A percentile compares a stretch with the other conserved stretches of the same genome.
These are phyloP conservation scores for Mythimna vitellina DNA, from an alignment of 2,888 invertebrate genomes.

Conservation along the genomic window DNA sequence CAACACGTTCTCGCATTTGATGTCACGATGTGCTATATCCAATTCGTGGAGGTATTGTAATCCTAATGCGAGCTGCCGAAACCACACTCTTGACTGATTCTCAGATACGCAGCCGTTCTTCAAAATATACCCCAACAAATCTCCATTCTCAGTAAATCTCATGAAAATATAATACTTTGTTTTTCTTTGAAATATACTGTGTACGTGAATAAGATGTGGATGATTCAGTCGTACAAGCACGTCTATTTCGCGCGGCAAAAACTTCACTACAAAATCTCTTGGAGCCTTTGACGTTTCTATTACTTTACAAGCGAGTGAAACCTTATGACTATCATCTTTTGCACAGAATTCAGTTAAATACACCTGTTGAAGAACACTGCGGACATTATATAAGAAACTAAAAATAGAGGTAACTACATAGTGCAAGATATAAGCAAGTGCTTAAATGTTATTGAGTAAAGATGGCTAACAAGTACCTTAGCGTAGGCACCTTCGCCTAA, in stretches of 20 bases:
- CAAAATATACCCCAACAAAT: constrained; percentile 93
- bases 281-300: constrained; percentile 94
- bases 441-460: no score
- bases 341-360: constrained; percentile 81
- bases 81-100: constrained; percentile 93
- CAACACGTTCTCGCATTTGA: constrained; percentile 95
- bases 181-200: constrained; percentile 94
- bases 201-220: constrained; percentile 94
- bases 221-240: constrained; percentile 94
- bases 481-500: constrained; percentile 95
- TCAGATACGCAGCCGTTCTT: constrained; percentile 93
- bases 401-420: neutral
- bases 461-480: constrained; percentile 87
- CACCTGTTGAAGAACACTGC: constrained; percentile 72
- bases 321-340: constrained; percentile 77
- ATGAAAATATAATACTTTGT: constrained; percentile 95
- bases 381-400: constrained; percentile 13
- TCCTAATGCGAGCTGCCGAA: constrained; percentile 92
- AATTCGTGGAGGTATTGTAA: constrained; percentile 94
- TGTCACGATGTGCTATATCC: constrained; percentile 94
- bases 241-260: constrained; percentile 95
- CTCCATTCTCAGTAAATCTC: constrained; percentile 95
- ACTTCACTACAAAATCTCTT: constrained; percentile 94
- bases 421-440: neutral
- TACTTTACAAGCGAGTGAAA: constrained; percentile 93